phyloP scores from a whole-genome alignment of 2,113 vertebrate genomes.

The Lepisosteus oculatus region DNA sequence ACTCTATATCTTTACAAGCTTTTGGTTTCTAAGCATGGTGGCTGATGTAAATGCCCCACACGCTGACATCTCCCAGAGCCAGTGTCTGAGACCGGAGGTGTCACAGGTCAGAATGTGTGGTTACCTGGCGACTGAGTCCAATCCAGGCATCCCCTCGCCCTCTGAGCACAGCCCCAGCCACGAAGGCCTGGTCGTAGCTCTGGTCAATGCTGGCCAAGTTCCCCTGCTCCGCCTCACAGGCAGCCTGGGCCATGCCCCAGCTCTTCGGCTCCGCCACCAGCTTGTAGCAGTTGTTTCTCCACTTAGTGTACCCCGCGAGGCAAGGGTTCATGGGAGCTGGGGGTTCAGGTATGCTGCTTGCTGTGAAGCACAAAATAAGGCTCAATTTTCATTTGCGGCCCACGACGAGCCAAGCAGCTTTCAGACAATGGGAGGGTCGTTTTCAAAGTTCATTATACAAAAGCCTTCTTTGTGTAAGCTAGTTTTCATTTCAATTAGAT shows the following conservation, averaged over 20 bases:
- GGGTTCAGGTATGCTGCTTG: slow-evolving; percentile 48
- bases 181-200: slow-evolving; percentile 71
- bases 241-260: slow-evolving; percentile 54
- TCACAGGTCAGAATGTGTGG: neutral
- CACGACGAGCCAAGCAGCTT: no score
- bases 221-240: slow-evolving; percentile 46
- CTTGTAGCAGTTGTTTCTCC: slow-evolving; percentile 68
- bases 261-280: slow-evolving; percentile 48
- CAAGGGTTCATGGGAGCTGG: slow-evolving; percentile 56
- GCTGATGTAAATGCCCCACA: no score
- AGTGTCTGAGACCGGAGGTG: no score
- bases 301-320: slow-evolving; percentile 53
- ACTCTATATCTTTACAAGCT: no score
- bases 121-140: slow-evolving; percentile 59
- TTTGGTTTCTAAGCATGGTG: no score
- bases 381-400: no score
- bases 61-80: no score
- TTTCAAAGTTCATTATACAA: no score
- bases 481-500: no score
- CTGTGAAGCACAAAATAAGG: slow-evolving; percentile 34
- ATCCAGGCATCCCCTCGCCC: slow-evolving; percentile 61
- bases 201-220: slow-evolving; percentile 68
- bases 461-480: no score
- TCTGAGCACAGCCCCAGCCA: slow-evolving; percentile 56
- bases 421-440: no score